Evolutionary conservation across 2,888 invertebrate species (phyloP), one percentile per base, ranked within the genome.

Genomic region (Lissonota sp.): DNA sequence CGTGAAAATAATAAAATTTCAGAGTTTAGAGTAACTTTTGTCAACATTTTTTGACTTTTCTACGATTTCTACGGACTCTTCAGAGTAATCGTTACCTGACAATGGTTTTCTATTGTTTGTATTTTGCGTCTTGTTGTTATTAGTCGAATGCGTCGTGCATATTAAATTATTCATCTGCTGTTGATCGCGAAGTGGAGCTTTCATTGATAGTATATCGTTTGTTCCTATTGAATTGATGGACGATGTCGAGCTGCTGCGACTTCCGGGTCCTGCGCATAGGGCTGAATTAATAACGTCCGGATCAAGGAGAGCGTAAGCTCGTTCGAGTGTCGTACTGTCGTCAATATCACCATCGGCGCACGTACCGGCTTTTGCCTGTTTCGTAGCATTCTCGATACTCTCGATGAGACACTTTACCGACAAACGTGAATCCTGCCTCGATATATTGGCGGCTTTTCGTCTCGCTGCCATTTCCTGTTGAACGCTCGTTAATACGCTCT

Each of bases 391-490:
- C 93, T 98, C 98, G 79, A 98, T 98, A 87, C 97, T 97, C 91
- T 98, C 97, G 82, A 98, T 98, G 42, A 98, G 93, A 69, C 97
- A 97, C 91, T 98, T 98, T 6, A 98, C 98, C 0, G 98, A 98
- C 66, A 98, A 94, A 44, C 97, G 94, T 37, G 97, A 97, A 90
- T 97, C 97, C 89, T 96, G 96, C 0, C 94, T 92, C 44, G 93
- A 89, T 71, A 94, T 91, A 58, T 93, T 93, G 10, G 94, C 93
- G 42, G 81, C 81, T 88, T 95, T 95, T 39, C 94, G 92, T 83
- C 95, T 90, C 83, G 94, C 90, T 80, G 94, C 93, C 89, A 95
- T 93, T 87, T 95, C 95, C 86, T 94, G 92, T 89, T 95, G 93
- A 63, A 94, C 93, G 83, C 94, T 93, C 84, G 93, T 93, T 69